Evolutionary conservation across 2,797 vertebrate species (phyloP), one percentile per base, ranked within the genome.

Genomic region (Cuculus canorus): DNA sequence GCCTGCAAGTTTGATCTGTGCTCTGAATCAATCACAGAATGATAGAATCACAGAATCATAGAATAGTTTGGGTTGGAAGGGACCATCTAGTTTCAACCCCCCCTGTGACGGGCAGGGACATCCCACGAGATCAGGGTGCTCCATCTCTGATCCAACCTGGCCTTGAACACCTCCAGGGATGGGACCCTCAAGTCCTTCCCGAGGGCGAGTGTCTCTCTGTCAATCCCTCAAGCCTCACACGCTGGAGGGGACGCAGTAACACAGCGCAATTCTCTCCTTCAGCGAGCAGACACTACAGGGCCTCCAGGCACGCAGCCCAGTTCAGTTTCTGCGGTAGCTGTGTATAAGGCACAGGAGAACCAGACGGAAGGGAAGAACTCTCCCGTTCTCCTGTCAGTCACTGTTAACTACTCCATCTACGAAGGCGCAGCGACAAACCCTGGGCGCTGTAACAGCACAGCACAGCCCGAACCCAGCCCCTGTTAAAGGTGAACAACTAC

Each of bases 221-320:
- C 60, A 63, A 0, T 16, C 61, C 13, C 8, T 6, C 32, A 52
- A 53, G 25, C 17, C 17, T 60, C 14, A 41, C 1, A 6, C 11
- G 13, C 2, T 33, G 25, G 33, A 57, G 45, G 27, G 30, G 10
- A 65, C 13, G n/a, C 18, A 59, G 1, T 10, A 39, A 6, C 4
- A 14, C 13, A 17, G 3, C 10, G 14, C 41, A 37, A 27, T n/a
- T 33, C 35, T 16, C 25, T 65, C 17, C 14, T 35, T 18, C 30
- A 1, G 0, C 5, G 23, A 30, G 5, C 0, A 2, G 12, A 0
- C 12, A 0, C 45, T 5, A 2, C 9, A 25, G 24, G 21, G 32
- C 27, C 52, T 7, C 14, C 39, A 39, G 50, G 30, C 25, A 60
- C 4, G 30, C 19, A 17, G 16, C 32, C 19, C 13, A 11, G 35